Percentiles rank a stretch among this genome's conserved stretches.
Conservation (phyloP, 2,113 vertebrate genomes). For the Psophia crepitans region DNA sequence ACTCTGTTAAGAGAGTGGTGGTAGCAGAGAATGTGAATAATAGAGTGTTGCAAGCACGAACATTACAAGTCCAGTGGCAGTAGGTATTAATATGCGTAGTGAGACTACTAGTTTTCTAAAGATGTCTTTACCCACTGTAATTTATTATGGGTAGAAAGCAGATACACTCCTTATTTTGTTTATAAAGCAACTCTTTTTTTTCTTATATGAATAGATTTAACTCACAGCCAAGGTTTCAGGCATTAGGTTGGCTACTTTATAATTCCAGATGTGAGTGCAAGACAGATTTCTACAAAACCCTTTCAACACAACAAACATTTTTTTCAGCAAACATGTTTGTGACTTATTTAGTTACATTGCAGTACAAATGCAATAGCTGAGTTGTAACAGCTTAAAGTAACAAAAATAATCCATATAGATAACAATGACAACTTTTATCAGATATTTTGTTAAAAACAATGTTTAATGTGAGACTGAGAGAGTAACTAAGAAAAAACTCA, state of each 20-base stretch:
- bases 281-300: background rate
- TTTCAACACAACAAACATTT: background rate
- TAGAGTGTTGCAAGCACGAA: background rate
- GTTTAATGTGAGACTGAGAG: background rate
- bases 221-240: background rate
- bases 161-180: background rate
- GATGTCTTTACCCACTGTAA: background rate
- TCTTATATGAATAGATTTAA: background rate
- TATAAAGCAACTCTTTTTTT: background rate
- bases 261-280: background rate
- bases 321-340: background rate
- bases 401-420: background rate
- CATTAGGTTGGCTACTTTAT: background rate
- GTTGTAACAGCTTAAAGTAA: background rate
- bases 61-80: background rate
- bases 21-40: background rate
- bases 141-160: background rate
- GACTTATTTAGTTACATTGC: background rate
- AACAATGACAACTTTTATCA: background rate
- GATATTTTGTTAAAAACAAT: background rate
- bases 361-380: background rate
- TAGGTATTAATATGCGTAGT: background rate
- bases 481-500: background rate
- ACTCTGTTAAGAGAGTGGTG: background rate
- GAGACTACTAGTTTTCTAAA: background rate